A percentile compares a stretch with the other conserved stretches of the same genome.
These are phyloP conservation scores for Pantherophis alleghaniensis DNA, from an alignment of 2,797 vertebrate species.

Conservation along the genomic window DNA sequence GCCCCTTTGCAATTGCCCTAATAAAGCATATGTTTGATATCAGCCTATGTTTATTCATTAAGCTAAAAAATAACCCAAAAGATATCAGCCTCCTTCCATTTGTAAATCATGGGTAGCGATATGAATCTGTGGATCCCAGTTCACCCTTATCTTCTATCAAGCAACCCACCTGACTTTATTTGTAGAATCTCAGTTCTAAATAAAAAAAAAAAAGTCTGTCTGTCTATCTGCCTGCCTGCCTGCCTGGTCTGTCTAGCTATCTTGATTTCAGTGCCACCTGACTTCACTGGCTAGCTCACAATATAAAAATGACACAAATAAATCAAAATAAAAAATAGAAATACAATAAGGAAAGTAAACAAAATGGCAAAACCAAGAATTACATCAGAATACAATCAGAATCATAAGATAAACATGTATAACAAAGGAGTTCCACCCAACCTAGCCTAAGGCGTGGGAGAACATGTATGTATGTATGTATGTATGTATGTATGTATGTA, in stretches of 20 bases:
- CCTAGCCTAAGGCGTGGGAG: not conserved
- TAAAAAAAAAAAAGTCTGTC: not conserved
- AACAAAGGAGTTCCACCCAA: not conserved
- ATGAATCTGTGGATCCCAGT: not conserved
- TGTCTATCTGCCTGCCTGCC: no score
- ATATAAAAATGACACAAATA: not conserved
- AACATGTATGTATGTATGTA: not conserved
- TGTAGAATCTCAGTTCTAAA: not conserved
- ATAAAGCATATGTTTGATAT: not conserved
- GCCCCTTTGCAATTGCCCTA: not conserved
- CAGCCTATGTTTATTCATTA: not conserved
- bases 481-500: no score
- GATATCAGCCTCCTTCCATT: accelerated
- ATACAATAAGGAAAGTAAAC: not conserved
- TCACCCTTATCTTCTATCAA: not conserved
- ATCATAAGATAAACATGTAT: not conserved
- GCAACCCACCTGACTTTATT: not conserved
- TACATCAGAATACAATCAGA: not conserved
- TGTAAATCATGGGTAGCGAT: not conserved
- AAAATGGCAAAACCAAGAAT: not conserved
- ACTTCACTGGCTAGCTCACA: not conserved
- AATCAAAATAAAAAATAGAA: not conserved
- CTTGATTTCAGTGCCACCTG: not conserved
- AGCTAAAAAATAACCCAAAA: not conserved
- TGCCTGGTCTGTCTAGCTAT: not conserved